Conservation (phyloP, 2,797 vertebrate species). For the Melanogrammus aeglefinus region DNA sequence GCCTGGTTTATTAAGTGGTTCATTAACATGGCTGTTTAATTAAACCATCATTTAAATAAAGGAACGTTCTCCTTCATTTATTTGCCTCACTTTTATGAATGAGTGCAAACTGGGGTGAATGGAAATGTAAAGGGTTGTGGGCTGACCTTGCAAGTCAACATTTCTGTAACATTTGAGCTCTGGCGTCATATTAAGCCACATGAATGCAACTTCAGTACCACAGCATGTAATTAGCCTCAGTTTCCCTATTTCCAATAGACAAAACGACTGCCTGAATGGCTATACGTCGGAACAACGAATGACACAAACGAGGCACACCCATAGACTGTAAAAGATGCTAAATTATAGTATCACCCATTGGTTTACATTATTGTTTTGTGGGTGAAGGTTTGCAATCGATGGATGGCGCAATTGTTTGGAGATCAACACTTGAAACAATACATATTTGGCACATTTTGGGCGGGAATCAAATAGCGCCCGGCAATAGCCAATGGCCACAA, state of each 20-base stretch:
- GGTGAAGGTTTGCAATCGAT: not conserved
- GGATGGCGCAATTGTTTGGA: not conserved
- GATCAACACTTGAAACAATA: not conserved
- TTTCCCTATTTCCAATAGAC: slow-evolving; percentile 14
- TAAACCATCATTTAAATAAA: too few relatives aligned
- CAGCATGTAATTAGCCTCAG: not conserved
- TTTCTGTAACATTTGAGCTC: slow-evolving; percentile 43
- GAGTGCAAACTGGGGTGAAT: slow-evolving; percentile 48
- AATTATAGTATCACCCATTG: not conserved
- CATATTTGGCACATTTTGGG: not conserved
- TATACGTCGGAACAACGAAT: not conserved
- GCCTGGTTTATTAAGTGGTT: slow-evolving; percentile 3
- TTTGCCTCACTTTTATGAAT: slow-evolving; percentile 45
- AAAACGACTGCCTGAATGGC: slow-evolving; percentile 20
- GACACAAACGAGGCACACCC: slow-evolving; percentile 2
- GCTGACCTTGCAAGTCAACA: slow-evolving; percentile 47
- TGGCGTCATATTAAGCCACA: slow-evolving; percentile 27
- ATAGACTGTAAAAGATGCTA: not conserved
- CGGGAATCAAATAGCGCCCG: not conserved
- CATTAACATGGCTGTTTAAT: slow-evolving; percentile 41
- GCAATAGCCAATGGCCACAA: not conserved
- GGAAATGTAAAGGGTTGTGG: slow-evolving; percentile 36
- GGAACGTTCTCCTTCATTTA: slow-evolving; percentile 43
- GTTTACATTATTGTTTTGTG: not conserved
- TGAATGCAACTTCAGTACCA: slow-evolving; percentile 1